Percentiles rank a stretch among this genome's conserved stretches.
These are phyloP conservation scores for Drosophila bocqueti DNA, from an alignment of 1,140 invertebrate genomes.

Conservation along the genomic window DNA sequence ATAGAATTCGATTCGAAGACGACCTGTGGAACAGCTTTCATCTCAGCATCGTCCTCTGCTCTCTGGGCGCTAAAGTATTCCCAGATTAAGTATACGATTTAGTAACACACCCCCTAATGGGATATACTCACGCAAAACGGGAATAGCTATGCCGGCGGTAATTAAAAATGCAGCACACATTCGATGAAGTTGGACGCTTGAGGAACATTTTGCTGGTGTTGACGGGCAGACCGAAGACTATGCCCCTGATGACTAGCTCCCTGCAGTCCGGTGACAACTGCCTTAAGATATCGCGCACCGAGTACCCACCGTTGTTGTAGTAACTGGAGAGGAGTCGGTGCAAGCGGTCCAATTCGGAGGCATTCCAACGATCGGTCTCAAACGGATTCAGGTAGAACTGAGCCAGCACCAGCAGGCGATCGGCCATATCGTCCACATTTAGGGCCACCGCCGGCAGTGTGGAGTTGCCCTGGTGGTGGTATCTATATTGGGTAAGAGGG, in stretches of 20 bases:
- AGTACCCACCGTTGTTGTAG: slow-evolving; percentile 62
- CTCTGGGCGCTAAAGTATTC: slow-evolving; percentile 28
- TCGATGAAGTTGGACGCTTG: slow-evolving; percentile 67
- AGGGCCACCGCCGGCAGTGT: slow-evolving; percentile 33
- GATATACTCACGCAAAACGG: slow-evolving; percentile 49
- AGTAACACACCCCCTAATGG: neutral
- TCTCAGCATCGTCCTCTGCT: slow-evolving; percentile 51
- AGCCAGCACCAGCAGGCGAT: slow-evolving; percentile 60
- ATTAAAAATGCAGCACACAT: slow-evolving; percentile 82
- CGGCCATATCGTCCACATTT: slow-evolving; percentile 55
- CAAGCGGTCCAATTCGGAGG: slow-evolving; percentile 51
- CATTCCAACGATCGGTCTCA: slow-evolving; percentile 47
- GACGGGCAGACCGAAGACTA: slow-evolving; percentile 64
- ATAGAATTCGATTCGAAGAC: slow-evolving; percentile 75
- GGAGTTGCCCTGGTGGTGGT: slow-evolving; percentile 63
- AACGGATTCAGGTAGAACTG: slow-evolving; percentile 67
- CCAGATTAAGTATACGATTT: neutral
- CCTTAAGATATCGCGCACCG: slow-evolving; percentile 69
- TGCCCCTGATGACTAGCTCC: slow-evolving; percentile 68
- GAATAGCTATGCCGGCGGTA: slow-evolving; percentile 66
- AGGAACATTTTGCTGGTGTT: slow-evolving; percentile 68
- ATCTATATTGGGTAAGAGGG: slow-evolving; percentile 36
- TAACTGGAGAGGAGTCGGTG: slow-evolving; percentile 66
- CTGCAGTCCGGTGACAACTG: slow-evolving; percentile 69
- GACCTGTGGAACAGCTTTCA: slow-evolving; percentile 52